Base-by-base conservation (phyloP, 2,888 invertebrate genomes). In the Papilio gigon region DNA sequence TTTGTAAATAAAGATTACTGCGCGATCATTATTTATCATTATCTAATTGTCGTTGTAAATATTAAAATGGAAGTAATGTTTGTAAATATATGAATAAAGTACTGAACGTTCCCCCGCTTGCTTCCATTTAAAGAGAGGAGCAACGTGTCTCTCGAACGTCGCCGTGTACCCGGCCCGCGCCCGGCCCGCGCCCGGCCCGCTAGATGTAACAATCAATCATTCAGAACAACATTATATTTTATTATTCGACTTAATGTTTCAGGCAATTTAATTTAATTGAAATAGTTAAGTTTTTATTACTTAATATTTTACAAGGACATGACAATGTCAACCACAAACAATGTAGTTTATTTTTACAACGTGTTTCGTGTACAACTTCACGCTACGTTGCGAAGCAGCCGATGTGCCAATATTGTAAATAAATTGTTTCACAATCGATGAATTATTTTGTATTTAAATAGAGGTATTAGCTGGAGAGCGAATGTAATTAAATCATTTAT, bases 321-420 rank as follows among this genome's bases (percentile, higher is more conserved):
- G n/a, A n/a, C n/a, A n/a, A n/a, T n/a, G n/a, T n/a, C n/a, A n/a
- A n/a, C n/a, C n/a, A n/a, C n/a, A n/a, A n/a, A n/a, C n/a, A n/a
- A n/a, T n/a, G n/a, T n/a, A n/a, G n/a, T n/a, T n/a, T n/a, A n/a
- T n/a, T n/a, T n/a, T n/a, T n/a, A n/a, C n/a, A n/a, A n/a, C n/a
- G n/a, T n/a, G n/a, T n/a, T n/a, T n/a, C n/a, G n/a, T n/a, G n/a
- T n/a, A n/a, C n/a, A n/a, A n/a, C n/a, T n/a, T n/a, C n/a, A n/a
- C n/a, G n/a, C n/a, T n/a, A n/a, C n/a, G n/a, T n/a, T n/a, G n/a
- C n/a, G n/a, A n/a, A n/a, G n/a, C 35, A 47, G 27, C 14, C 47
- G 17, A 27, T 37, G 66, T 66, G 66, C 66, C 66, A 66, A 66
- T 27, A 35, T 47, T 60, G 66, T 66, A 59, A 59, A 60, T 60